phyloP scores from a whole-genome alignment of 2,113 vertebrate genomes.

The Morone chrysops region DNA sequence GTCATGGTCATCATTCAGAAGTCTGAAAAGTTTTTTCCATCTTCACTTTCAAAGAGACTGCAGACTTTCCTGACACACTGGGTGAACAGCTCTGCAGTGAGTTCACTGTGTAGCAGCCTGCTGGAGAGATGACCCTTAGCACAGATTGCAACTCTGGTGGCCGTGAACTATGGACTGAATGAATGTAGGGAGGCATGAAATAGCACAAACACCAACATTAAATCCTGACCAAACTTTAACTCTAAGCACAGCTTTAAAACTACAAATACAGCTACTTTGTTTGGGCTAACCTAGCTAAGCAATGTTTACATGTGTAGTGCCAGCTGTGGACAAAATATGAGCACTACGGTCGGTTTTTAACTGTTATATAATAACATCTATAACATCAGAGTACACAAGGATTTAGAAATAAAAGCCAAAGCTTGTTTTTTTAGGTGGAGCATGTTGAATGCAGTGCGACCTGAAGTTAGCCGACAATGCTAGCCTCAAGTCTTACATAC shows the following conservation, averaged over 20 bases:
- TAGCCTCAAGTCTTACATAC: conserved; percentile 2
- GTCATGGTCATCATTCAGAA: no score
- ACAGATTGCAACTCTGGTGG: conserved; percentile 17
- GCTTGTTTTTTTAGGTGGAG: background rate
- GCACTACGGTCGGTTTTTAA: background rate
- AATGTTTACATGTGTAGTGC: background rate
- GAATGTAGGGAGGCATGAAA: background rate
- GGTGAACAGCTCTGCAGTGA: background rate
- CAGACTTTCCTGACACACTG: background rate
- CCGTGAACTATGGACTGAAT: conserved; percentile 65
- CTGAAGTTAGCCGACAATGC: conserved; percentile 9
- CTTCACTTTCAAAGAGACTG: background rate
- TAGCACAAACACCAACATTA: background rate
- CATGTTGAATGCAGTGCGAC: background rate
- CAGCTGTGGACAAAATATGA: background rate
- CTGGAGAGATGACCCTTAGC: conserved; percentile 40
- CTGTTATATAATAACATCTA: background rate
- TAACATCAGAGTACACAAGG: background rate
- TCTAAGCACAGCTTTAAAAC: background rate
- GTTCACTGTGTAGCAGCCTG: background rate
- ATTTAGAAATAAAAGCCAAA: background rate
- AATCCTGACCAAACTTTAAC: background rate
- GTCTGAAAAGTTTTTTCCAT: background rate
- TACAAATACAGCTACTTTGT: background rate
- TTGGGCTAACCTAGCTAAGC: conserved; percentile 6